A percentile compares a stretch with the other conserved stretches of the same genome.
Conservation (phyloP, 2,113 vertebrate genomes). For the Cebus imitator region DNA sequence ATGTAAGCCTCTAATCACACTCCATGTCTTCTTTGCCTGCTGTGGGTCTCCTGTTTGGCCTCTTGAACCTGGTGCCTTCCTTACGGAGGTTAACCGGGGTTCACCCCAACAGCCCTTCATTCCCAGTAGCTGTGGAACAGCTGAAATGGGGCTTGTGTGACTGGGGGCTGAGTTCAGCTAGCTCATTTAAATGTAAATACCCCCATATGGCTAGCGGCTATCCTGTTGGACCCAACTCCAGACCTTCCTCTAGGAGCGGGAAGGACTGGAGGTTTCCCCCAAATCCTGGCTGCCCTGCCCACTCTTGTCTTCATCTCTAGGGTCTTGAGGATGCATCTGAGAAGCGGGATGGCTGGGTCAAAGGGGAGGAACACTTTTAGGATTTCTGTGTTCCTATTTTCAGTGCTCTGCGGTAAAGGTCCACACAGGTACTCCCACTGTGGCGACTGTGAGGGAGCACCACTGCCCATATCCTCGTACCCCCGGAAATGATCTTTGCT, state of each 20-base stretch:
- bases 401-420: not conserved
- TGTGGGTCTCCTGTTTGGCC: no score
- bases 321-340: not conserved
- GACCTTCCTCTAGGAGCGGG: not conserved
- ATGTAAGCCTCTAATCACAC: no score
- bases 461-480: rapidly evolving
- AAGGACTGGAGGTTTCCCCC: not conserved
- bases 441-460: rapidly evolving
- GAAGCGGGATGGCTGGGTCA: not conserved
- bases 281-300: not conserved
- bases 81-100: no score
- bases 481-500: rapidly evolving
- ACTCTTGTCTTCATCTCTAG: not conserved
- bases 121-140: rapidly evolving
- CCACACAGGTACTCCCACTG: rapidly evolving
- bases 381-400: not conserved
- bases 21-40: no score
- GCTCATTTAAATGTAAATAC: no score
- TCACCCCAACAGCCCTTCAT: rapidly evolving
- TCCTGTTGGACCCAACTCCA: no score
- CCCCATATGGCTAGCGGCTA: rapidly evolving
- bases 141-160: rapidly evolving
- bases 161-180: not conserved
- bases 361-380: not conserved
- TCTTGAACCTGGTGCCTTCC: no score